A percentile compares a stretch with the other conserved stretches of the same genome.
Evolutionary conservation across 2,888 invertebrate species (phyloP).

Genomic region (Tetragnatha montana): DNA sequence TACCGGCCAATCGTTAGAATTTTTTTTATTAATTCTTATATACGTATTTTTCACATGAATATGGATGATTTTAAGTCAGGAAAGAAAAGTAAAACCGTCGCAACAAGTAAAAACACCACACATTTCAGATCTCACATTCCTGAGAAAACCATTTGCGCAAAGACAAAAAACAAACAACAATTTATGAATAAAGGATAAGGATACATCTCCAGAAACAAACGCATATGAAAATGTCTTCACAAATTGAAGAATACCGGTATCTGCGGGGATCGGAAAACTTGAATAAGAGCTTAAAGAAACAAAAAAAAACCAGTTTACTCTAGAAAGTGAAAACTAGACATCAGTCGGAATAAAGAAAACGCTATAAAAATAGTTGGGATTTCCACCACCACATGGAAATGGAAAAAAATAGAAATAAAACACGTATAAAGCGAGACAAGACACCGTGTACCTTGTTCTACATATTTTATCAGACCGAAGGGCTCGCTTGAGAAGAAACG

Average conservation of each 20-base stretch:
- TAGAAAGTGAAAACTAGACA: slow-evolving; percentile 25
- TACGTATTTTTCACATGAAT: too few species aligned
- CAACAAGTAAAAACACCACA: too few species aligned
- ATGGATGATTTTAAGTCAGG: too few species aligned
- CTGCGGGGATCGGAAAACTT: background rate
- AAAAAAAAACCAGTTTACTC: slow-evolving; percentile 5
- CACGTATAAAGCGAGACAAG: background rate
- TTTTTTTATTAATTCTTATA: too few species aligned
- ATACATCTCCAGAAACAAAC: background rate
- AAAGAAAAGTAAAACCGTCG: too few species aligned
- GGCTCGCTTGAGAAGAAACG: background rate
- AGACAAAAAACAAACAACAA: background rate
- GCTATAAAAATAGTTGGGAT: slow-evolving; percentile 15
- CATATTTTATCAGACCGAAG: slow-evolving; percentile 25
- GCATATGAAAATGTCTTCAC: background rate
- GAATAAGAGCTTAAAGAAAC: slow-evolving; percentile 28
- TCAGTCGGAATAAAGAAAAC: slow-evolving; percentile 18
- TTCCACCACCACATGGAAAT: background rate
- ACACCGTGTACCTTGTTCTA: slow-evolving; percentile 23
- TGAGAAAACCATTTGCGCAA: too few species aligned
- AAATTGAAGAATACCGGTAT: background rate
- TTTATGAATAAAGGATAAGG: background rate
- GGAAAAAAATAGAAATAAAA: background rate
- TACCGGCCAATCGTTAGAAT: too few species aligned
- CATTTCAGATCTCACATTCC: too few species aligned